Evolutionary conservation across 1,140 invertebrate genomes (phyloP).

Genomic region (Sitobion miscanthi): DNA sequence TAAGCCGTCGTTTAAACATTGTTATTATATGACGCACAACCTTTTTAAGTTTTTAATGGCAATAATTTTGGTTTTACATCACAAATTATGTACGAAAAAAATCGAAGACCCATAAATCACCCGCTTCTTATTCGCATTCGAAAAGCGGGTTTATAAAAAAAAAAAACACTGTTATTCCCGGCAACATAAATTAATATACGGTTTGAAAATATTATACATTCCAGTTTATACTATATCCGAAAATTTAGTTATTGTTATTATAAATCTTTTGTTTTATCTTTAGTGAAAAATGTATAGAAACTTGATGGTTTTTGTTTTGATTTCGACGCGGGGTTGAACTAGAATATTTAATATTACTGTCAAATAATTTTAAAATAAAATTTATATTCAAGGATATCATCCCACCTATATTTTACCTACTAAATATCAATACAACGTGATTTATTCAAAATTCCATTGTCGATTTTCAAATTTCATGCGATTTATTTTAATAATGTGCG

Average conservation of each 20-base stretch:
- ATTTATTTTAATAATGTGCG: background rate
- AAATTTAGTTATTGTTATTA: background rate
- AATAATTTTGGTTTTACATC: slow-evolving; percentile 19
- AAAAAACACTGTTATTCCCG: background rate
- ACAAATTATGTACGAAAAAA: background rate
- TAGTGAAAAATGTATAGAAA: background rate
- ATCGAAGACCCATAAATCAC: background rate
- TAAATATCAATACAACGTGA: background rate
- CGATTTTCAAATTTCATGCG: background rate
- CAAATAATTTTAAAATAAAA: background rate
- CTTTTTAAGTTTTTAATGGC: background rate
- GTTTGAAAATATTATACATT: background rate
- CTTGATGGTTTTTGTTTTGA: background rate
- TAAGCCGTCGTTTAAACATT: background rate
- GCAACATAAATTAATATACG: background rate
- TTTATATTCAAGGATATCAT: background rate
- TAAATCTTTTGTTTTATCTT: background rate
- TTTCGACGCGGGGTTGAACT: background rate
- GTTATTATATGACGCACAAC: background rate
- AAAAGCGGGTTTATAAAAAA: background rate
- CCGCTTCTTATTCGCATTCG: background rate
- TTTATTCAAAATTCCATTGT: background rate
- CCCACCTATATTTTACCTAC: background rate
- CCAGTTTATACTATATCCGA: background rate
- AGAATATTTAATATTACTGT: no score